phyloP scores from a whole-genome alignment of 2,797 vertebrate genomes.

The Pantherophis alleghaniensis region DNA sequence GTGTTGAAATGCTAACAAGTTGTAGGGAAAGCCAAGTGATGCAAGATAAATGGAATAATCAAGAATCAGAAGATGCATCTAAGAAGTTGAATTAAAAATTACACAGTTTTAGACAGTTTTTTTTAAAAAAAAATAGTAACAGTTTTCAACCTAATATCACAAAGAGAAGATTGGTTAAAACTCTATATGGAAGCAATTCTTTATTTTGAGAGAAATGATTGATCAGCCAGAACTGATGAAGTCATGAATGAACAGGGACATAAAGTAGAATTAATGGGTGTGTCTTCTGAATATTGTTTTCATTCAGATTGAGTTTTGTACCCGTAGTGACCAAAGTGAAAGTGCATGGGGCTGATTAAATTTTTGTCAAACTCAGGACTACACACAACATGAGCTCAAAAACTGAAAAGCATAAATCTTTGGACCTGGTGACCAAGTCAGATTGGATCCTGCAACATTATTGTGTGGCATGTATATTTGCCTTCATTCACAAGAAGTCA shows the following conservation, averaged over 20 bases:
- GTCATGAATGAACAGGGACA: background rate
- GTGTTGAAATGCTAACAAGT: slow-evolving; percentile 16
- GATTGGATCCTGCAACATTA: background rate
- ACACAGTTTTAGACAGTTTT: background rate
- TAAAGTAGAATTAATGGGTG: background rate
- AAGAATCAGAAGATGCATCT: slow-evolving; percentile 4
- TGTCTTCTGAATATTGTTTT: background rate
- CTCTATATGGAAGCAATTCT: background rate
- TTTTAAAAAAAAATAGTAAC: background rate
- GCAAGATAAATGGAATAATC: slow-evolving; percentile 18
- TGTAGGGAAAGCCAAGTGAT: background rate
- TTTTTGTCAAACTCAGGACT: background rate
- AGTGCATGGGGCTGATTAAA: background rate
- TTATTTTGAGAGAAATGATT: background rate
- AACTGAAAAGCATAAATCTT: background rate
- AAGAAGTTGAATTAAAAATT: slow-evolving; percentile 18
- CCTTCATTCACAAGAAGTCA: background rate
- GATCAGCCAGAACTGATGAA: background rate
- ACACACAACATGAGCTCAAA: background rate
- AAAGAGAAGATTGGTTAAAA: background rate
- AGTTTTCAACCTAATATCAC: background rate
- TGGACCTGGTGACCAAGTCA: background rate
- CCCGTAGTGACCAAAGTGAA: background rate
- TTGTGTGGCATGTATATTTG: background rate
- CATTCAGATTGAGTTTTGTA: background rate